These are phyloP conservation scores for Thamnophis elegans DNA, from an alignment of 2,797 vertebrate species.

Conservation along the genomic window DNA sequence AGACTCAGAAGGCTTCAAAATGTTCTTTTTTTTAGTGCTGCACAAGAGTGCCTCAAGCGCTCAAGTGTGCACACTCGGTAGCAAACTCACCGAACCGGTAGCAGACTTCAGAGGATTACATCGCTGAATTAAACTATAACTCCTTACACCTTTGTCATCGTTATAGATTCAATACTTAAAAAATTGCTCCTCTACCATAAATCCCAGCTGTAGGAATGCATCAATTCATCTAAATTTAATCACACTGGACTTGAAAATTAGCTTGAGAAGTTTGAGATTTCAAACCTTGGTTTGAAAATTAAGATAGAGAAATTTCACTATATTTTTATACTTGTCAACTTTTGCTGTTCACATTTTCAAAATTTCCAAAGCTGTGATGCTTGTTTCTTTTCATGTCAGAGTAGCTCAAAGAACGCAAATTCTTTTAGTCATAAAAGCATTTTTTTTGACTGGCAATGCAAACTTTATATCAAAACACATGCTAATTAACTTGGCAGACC, in stretches of 20 bases:
- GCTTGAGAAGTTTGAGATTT: neutral
- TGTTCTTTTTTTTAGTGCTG: no score
- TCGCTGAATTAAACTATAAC: neutral
- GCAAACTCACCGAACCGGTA: no score
- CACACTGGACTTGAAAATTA: neutral
- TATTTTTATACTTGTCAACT: neutral
- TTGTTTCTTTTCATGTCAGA: neutral
- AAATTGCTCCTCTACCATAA: neutral
- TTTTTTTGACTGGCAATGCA: neutral
- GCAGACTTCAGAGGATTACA: no score
- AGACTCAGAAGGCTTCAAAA: no score
- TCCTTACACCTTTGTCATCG: neutral
- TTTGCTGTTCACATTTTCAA: neutral
- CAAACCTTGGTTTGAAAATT: neutral
- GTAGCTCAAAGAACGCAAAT: neutral
- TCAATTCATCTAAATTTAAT: neutral
- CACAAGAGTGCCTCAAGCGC: no score
- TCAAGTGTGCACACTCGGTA: no score
- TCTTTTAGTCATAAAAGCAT: neutral
- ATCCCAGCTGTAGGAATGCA: neutral
- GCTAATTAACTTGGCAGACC: neutral
- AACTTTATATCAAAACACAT: neutral
- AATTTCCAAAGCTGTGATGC: neutral
- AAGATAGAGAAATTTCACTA: neutral
- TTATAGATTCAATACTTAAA: neutral